These are phyloP conservation scores for Danio tinwini DNA, from an alignment of 2,797 vertebrate species.

Conservation along the genomic window DNA sequence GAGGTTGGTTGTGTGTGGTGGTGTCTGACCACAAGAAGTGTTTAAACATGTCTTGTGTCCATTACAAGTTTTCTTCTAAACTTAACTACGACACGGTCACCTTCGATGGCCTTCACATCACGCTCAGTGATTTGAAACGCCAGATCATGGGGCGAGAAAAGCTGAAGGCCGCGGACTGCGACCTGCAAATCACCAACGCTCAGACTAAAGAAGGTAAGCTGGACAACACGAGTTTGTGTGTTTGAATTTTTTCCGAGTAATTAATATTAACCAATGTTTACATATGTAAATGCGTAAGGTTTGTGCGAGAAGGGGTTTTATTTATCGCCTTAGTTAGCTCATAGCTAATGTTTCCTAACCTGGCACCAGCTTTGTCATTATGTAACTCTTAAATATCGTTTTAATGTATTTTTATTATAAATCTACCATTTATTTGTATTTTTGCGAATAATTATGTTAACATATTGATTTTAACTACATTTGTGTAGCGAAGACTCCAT, in stretches of 20 bases:
- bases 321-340: not conserved
- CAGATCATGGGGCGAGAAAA: conserved; percentile 96
- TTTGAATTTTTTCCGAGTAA: too few relatives aligned
- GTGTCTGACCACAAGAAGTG: conserved; percentile 40
- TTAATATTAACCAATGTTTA: not conserved
- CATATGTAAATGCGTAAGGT: fast-evolving
- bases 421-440: too few relatives aligned
- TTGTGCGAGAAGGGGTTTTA: too few relatives aligned
- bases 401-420: not conserved
- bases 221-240: not conserved
- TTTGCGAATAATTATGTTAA: not conserved
- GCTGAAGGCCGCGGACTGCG: conserved; percentile 92
- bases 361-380: not conserved
- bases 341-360: not conserved
- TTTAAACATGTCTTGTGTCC: conserved; percentile 90
- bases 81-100: conserved; percentile 96
- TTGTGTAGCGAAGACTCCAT: not conserved
- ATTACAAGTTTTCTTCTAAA: conserved; percentile 98
- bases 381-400: not conserved
- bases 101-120: conserved; percentile 93
- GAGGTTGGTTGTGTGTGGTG: conserved; percentile 52
- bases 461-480: not conserved
- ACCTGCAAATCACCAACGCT: conserved; percentile 95
- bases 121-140: conserved; percentile 91
- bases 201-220: conserved; percentile 94